Evolutionary conservation across 2,888 invertebrate genomes (phyloP).

Genomic region (Dione vanillae): DNA sequence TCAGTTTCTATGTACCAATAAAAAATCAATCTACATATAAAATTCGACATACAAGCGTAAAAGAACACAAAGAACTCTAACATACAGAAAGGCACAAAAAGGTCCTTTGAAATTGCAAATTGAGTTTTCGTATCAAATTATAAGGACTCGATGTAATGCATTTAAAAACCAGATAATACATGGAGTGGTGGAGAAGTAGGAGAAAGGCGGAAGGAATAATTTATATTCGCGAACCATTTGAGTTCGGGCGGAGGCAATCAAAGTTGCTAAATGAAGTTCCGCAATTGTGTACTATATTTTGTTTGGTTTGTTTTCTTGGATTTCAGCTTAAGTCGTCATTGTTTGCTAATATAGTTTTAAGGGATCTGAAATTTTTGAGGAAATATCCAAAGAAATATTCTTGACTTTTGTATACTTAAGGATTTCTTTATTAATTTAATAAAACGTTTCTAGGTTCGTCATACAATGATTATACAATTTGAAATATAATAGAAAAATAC

Average conservation of each 20-base stretch:
- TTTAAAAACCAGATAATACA: conserved; percentile 52
- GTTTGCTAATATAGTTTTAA: not conserved
- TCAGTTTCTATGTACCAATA: not conserved
- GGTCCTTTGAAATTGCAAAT: conserved; percentile 22
- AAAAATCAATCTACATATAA: not conserved
- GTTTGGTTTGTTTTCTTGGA: conserved; percentile 47
- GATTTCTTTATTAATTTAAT: not conserved
- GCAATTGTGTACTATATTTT: conserved; percentile 52
- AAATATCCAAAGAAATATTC: not conserved
- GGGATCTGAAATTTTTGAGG: not conserved
- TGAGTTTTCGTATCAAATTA: conserved; percentile 23
- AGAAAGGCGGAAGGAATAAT: conserved; percentile 52
- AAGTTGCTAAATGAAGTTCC: conserved; percentile 71
- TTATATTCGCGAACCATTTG: conserved; percentile 61
- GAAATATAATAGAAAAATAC: no score
- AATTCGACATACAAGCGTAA: not conserved
- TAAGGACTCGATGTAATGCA: conserved; percentile 46
- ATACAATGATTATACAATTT: no score
- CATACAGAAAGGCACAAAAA: conserved; percentile 11
- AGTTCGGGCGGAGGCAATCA: conserved; percentile 61
- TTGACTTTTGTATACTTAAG: not conserved
- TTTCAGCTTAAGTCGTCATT: not conserved
- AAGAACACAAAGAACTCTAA: conserved; percentile 5
- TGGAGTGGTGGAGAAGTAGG: conserved; percentile 44
- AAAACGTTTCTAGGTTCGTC: no score